Base-by-base conservation (phyloP, 2,797 vertebrate species). In the Pristis pectinata region DNA sequence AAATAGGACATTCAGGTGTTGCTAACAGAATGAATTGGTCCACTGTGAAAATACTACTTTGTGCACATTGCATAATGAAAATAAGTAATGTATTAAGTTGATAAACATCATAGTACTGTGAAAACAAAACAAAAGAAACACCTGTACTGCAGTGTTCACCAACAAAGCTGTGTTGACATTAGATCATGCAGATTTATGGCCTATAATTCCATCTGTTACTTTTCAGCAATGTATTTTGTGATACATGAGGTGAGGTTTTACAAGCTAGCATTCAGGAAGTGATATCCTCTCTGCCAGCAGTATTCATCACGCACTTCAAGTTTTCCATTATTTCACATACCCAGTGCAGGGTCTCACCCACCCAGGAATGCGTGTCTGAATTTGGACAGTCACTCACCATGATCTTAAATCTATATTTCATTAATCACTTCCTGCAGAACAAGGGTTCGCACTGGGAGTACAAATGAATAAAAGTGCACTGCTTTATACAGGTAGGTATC, bases 1-100 rank as follows among this genome's bases (percentile, higher is more conserved):
- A 93, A 76, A 76, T 3, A 10, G 64, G 15, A 56, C 64, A 93
- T n/a, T 27, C 5, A 34, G 44, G 49, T 76, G 30, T 72, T 76
- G 92, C 74, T 94, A 76, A 70, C 70, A 34, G 70, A 94, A 34
- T 94, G 41, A 93, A 76, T 93, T 53, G n/a, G 11, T 49, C 91
- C 30, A 53, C 76, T 30, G 74, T 30, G 3, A 93, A 93, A 53
- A 74, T 44, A 44, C 41, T 74, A 74, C 27, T 70, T 67, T 70
- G 67, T 70, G n/a, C 89, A 13, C 61, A 49, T 94, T 94, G 15
- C 41, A 76, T 30, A 34, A 94, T 76, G 92, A 53, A 76, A 94
- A 76, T 53, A 76, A 56, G 61, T 94, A n/a, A 30, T 9, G 70
- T 41, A 76, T 76, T 94, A 34, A 93, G 92, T 76, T 3, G 44